phyloP scores from a whole-genome alignment of 2,888 invertebrate species.

The Artemia sp. region DNA sequence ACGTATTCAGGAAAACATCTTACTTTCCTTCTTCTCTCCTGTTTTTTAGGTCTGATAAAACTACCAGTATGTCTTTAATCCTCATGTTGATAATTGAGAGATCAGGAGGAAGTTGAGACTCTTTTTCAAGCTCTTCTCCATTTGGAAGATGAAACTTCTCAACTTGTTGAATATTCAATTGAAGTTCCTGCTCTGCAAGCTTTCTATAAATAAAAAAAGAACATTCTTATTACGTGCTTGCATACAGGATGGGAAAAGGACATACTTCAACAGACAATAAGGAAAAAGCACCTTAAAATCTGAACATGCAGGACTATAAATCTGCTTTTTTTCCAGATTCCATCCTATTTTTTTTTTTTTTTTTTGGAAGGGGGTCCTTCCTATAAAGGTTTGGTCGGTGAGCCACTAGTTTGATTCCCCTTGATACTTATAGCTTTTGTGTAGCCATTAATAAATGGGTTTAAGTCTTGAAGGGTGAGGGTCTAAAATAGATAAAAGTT shows the following conservation, averaged over 20 bases:
- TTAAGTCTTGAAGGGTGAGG: too few species aligned
- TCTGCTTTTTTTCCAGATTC: too few species aligned
- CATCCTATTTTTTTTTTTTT: too few species aligned
- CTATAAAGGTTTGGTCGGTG: too few species aligned
- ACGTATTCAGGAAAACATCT: constrained; percentile 12
- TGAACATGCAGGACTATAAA: too few species aligned
- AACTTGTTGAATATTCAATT: constrained; percentile 46
- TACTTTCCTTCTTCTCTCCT: constrained; percentile 33
- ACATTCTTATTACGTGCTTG: constrained; percentile 13
- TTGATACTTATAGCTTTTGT: too few species aligned
- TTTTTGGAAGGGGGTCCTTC: too few species aligned
- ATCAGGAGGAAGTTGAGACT: constrained; percentile 39
- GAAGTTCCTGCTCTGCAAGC: constrained; percentile 60
- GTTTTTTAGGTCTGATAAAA: constrained; percentile 57
- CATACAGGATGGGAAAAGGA: background rate
- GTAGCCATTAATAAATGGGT: too few species aligned
- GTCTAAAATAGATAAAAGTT: too few species aligned
- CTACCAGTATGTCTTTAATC: constrained; percentile 61
- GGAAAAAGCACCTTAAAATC: too few species aligned
- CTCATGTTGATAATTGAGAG: constrained; percentile 71
- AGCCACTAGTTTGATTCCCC: too few species aligned
- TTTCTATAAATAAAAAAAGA: constrained; percentile 34
- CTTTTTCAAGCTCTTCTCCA: constrained; percentile 51
- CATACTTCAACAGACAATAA: constrained; percentile 1
- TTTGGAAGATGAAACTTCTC: constrained; percentile 54